Evolutionary conservation across 1,140 invertebrate species (phyloP).

Genomic region (Calycopis cecrops): DNA sequence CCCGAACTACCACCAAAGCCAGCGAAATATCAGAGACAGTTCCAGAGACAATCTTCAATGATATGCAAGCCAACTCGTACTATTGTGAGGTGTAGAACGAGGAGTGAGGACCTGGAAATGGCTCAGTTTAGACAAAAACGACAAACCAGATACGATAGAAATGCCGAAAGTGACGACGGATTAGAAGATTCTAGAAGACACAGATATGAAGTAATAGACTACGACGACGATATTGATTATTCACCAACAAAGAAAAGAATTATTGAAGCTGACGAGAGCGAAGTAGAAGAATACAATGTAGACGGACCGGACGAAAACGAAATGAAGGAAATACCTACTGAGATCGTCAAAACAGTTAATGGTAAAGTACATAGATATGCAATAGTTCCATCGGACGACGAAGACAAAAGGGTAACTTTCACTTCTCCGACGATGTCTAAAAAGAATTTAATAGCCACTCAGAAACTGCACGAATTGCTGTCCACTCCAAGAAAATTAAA

Average conservation of each 20-base stretch:
- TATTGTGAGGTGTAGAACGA: conserved; percentile 47
- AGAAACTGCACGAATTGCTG: conserved; percentile 83
- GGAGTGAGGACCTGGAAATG: conserved; percentile 67
- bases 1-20: conserved; percentile 67
- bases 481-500: conserved; percentile 81
- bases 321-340: conserved; percentile 73
- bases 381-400: conserved; percentile 76
- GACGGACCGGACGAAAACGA: conserved; percentile 76
- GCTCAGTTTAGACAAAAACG: conserved; percentile 52
- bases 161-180: conserved; percentile 46
- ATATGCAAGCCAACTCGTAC: conserved; percentile 50
- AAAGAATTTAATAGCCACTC: conserved; percentile 80
- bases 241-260: conserved; percentile 75
- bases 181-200: conserved; percentile 55
- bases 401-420: conserved; percentile 63
- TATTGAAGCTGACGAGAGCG: conserved; percentile 71
- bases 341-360: conserved; percentile 78
- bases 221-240: conserved; percentile 75
- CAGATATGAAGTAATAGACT: conserved; percentile 75
- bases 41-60: conserved; percentile 57
- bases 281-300: conserved; percentile 75
- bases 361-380: conserved; percentile 77
- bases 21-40: conserved; percentile 47
- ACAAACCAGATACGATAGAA: conserved; percentile 38
- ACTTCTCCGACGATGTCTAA: conserved; percentile 65